phyloP scores from a whole-genome alignment of 2,888 invertebrate genomes.

The Diaphora mendica region DNA sequence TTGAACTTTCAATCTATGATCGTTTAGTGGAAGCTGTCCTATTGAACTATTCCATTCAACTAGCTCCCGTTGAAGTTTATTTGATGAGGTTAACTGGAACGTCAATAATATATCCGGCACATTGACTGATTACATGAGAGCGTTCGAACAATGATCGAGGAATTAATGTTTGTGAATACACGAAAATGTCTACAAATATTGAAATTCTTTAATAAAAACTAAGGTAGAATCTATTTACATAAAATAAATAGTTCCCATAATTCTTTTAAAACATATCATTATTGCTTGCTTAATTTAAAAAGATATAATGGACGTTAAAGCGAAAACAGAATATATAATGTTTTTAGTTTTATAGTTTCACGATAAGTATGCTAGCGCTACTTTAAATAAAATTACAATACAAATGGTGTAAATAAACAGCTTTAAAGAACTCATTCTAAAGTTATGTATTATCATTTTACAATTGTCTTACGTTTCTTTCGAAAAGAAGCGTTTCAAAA shows the following conservation, averaged over 20 bases:
- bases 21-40: conserved; percentile 13
- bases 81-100: conserved; percentile 18
- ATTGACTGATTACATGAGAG: conserved; percentile 6
- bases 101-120: conserved; percentile 9
- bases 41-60: conserved; percentile 19
- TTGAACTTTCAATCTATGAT: conserved; percentile 10
- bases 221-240: not conserved
- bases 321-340: too few relatives aligned
- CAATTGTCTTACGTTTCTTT: not conserved
- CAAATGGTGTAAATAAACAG: not conserved
- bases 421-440: not conserved
- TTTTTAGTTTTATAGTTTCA: not conserved
- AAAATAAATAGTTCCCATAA: not conserved
- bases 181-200: not conserved
- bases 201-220: not conserved
- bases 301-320: not conserved
- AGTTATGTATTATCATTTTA: not conserved
- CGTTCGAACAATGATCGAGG: conserved; percentile 1
- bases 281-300: too few relatives aligned
- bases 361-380: not conserved
- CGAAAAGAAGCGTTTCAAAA: not conserved
- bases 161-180: not conserved
- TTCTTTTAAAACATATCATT: not conserved
- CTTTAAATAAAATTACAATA: not conserved
- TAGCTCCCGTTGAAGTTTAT: conserved; percentile 10